Percentiles rank a stretch among this genome's conserved stretches.
Conservation (phyloP, 2,797 vertebrate genomes). For the Sparus aurata region DNA sequence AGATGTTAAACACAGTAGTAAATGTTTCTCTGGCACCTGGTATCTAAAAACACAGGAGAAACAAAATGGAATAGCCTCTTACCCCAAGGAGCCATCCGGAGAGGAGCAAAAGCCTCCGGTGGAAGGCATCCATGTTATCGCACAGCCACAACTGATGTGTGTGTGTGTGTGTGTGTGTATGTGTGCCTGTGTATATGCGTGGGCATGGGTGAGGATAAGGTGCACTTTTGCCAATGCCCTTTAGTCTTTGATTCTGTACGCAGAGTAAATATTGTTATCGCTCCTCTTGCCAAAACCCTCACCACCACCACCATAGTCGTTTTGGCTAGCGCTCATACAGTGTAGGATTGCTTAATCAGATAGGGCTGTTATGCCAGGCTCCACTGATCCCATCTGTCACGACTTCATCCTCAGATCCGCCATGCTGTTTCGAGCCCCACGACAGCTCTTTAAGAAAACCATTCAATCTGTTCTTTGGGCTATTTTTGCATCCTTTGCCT, state of each 20-base stretch:
- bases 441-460: conserved; percentile 75
- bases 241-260: conserved; percentile 23
- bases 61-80: conserved; percentile 29
- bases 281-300: conserved; percentile 31
- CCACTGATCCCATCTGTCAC: conserved; percentile 78
- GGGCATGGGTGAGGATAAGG: conserved; percentile 2
- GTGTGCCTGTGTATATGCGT: conserved; percentile 2
- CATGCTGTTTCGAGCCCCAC: conserved; percentile 63
- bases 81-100: conserved; percentile 14
- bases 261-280: conserved; percentile 35
- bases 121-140: conserved; percentile 25
- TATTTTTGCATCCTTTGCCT: conserved; percentile 65
- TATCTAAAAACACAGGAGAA: conserved; percentile 47
- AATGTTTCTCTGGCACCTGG: conserved; percentile 25
- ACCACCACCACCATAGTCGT: conserved; percentile 3
- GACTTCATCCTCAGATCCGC: conserved; percentile 68
- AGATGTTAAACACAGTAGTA: neutral
- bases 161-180: neutral
- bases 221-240: conserved; percentile 19
- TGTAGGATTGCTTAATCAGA: conserved; percentile 66
- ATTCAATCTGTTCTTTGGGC: conserved; percentile 73
- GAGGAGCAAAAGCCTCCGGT: conserved; percentile 32
- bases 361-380: conserved; percentile 60
- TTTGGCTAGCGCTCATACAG: conserved; percentile 46
- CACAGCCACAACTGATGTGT: conserved; percentile 35